phyloP scores from a whole-genome alignment of 2,888 invertebrate species.

The Caenorhabditis parvicauda region DNA sequence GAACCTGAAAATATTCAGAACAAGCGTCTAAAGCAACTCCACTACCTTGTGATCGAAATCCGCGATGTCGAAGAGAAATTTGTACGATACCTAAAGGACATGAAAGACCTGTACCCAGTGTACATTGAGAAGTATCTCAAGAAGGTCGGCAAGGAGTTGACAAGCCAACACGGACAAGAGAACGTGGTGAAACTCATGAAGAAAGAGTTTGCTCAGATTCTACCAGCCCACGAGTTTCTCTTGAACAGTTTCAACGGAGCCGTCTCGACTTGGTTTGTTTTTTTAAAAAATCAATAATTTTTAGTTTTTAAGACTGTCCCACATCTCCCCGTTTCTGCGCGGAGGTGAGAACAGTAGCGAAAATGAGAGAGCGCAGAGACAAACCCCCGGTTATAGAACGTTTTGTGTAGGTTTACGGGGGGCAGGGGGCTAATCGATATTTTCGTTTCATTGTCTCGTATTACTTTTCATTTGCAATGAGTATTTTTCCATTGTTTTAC shows the following conservation, averaged over 20 bases:
- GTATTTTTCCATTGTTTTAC: too few relatives aligned
- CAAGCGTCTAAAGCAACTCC: constrained; percentile 48
- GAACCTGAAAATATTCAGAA: too few relatives aligned
- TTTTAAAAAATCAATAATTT: too few relatives aligned
- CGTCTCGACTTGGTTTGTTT: constrained; percentile 16
- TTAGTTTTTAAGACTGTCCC: too few relatives aligned
- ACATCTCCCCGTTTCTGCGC: too few relatives aligned
- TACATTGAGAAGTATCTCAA: constrained; percentile 36
- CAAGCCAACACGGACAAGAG: constrained; percentile 16
- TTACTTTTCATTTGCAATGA: too few relatives aligned
- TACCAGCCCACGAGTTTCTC: constrained; percentile 27
- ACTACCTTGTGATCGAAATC: constrained; percentile 52
- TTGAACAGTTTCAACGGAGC: constrained; percentile 24
- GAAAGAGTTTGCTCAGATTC: constrained; percentile 23
- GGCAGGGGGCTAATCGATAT: too few relatives aligned
- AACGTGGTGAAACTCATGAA: constrained; percentile 30
- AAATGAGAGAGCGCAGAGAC: too few relatives aligned
- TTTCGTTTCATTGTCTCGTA: too few relatives aligned
- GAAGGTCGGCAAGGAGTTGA: constrained; percentile 25
- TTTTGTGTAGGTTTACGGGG: too few relatives aligned
- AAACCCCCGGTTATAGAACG: too few relatives aligned
- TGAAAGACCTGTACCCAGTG: constrained; percentile 45
- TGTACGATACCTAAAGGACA: constrained; percentile 43
- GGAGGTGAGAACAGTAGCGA: too few relatives aligned
- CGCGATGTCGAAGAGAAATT: constrained; percentile 45